Percentiles rank a stretch among this genome's conserved stretches.
These are phyloP conservation scores for Archivesica marissinica DNA, from an alignment of 1,140 invertebrate species.

Conservation along the genomic window DNA sequence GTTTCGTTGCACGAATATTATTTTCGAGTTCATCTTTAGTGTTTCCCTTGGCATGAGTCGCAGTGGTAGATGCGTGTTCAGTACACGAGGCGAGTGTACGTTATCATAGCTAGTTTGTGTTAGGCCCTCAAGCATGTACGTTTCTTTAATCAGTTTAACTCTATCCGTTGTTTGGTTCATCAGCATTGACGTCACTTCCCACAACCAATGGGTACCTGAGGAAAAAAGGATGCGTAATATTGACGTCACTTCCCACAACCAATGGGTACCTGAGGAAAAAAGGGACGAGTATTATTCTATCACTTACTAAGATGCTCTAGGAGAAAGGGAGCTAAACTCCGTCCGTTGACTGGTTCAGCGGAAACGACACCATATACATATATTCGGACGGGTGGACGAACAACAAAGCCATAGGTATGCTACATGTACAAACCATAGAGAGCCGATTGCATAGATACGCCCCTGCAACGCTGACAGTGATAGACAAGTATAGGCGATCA, in stretches of 20 bases:
- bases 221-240: conserved; percentile 63
- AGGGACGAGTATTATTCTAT: conserved; percentile 61
- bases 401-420: no score
- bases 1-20: conserved; percentile 61
- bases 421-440: no score
- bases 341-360: no score
- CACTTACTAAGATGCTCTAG: no score
- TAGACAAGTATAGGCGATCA: no score
- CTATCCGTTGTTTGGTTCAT: conserved; percentile 50
- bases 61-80: conserved; percentile 66
- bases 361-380: no score
- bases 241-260: conserved; percentile 68
- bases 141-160: conserved; percentile 60
- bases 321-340: no score
- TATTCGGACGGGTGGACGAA: no score
- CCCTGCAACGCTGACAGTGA: no score
- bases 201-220: conserved; percentile 71
- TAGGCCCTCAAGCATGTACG: conserved; percentile 62
- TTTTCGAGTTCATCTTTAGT: conserved; percentile 49
- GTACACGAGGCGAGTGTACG: conserved; percentile 57
- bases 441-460: no score
- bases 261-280: conserved; percentile 66
- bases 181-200: conserved; percentile 68
- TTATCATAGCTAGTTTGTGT: conserved; percentile 43
- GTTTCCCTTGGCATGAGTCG: conserved; percentile 51